Conservation (phyloP, 2,113 vertebrate genomes). For the Engraulis encrasicolus region DNA sequence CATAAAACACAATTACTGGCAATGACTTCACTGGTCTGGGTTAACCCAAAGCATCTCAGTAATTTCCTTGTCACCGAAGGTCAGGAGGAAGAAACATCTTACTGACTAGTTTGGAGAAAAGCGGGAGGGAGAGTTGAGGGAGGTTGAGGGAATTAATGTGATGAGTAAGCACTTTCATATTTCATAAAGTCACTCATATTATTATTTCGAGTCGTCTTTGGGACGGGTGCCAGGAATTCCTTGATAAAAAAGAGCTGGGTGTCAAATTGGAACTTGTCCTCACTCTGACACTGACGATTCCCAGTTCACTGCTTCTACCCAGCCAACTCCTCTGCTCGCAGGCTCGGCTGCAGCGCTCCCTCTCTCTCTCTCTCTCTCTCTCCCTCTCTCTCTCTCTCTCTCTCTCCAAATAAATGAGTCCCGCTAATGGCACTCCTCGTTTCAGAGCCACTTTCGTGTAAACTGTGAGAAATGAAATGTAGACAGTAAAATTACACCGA, state of each 20-base stretch:
- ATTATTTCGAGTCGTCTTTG: slow-evolving; percentile 28
- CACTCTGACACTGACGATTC: slow-evolving; percentile 72
- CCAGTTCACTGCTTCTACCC: slow-evolving; percentile 63
- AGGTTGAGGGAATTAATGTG: neutral
- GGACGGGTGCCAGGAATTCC: slow-evolving; percentile 67
- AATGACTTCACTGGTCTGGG: slow-evolving; percentile 7
- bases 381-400: slow-evolving; percentile 58
- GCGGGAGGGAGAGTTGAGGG: neutral
- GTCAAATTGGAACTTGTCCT: slow-evolving; percentile 65
- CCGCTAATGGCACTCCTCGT: neutral
- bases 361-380: slow-evolving; percentile 56
- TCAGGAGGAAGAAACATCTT: neutral
- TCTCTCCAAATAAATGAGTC: slow-evolving; percentile 50
- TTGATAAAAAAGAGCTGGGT: slow-evolving; percentile 54
- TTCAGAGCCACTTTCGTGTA: neutral
- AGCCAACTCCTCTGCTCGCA: slow-evolving; percentile 60
- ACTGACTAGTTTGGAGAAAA: neutral
- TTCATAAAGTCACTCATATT: neutral
- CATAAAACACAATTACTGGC: slow-evolving; percentile 11
- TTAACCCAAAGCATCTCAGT: slow-evolving; percentile 15
- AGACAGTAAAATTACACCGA: neutral
- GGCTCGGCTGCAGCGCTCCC: slow-evolving; percentile 71
- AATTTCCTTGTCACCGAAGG: slow-evolving; percentile 4
- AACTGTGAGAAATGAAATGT: neutral
- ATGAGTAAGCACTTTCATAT: neutral